Evolutionary conservation across 2,888 invertebrate species (phyloP).

Genomic region (Nebria brevicollis): DNA sequence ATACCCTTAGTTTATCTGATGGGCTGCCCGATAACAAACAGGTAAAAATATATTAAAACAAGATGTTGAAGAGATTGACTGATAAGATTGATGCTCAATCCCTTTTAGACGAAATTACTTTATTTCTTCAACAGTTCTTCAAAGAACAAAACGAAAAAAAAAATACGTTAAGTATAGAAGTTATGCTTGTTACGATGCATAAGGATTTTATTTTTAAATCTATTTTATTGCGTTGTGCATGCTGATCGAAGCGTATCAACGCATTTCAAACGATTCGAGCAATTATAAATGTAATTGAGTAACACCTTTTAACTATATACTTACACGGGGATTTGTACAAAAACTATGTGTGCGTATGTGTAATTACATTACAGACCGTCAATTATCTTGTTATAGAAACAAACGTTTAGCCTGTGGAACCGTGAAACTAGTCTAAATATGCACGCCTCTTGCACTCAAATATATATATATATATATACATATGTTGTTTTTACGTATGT

Average conservation of each 20-base stretch:
- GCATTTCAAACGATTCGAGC: background rate
- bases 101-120: background rate
- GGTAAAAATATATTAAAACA: background rate
- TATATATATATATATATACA: slow-evolving; percentile 1
- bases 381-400: slow-evolving; percentile 43
- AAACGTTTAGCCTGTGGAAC: slow-evolving; percentile 32
- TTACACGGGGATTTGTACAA: background rate
- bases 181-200: background rate
- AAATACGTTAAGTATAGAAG: no score
- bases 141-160: no score
- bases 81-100: background rate
- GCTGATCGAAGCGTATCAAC: background rate
- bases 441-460: slow-evolving; percentile 22
- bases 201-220: background rate
- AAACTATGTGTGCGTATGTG: background rate
- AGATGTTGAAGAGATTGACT: background rate
- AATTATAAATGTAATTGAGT: background rate
- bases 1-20: background rate
- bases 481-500: background rate
- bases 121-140: no score
- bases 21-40: background rate
- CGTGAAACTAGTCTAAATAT: slow-evolving; percentile 31
- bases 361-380: slow-evolving; percentile 30
- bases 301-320: background rate
- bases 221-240: background rate